Conservation (phyloP, 2,797 vertebrate genomes). For the Pipistrellus pipistrellus region DNA sequence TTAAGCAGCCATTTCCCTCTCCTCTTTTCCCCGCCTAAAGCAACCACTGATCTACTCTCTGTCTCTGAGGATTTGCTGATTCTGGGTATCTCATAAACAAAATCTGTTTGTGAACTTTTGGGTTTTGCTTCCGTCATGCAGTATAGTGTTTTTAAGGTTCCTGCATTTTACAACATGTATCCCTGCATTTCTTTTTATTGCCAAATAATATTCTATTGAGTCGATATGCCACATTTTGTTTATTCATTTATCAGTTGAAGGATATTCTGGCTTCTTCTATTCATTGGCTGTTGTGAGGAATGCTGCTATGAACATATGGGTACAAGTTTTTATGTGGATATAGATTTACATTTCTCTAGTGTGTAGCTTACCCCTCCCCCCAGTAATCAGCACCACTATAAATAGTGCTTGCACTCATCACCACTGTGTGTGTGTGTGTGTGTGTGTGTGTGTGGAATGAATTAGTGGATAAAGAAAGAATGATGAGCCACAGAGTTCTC, state of each 20-base stretch:
- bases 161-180: neutral
- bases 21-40: neutral
- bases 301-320: neutral
- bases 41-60: neutral
- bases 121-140: neutral
- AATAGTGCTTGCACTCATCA: neutral
- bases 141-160: neutral
- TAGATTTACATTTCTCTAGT: conserved; percentile 47
- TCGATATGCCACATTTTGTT: conserved; percentile 8
- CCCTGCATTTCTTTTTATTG: conserved; percentile 32
- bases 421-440: neutral
- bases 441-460: neutral
- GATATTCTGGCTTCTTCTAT: neutral
- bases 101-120: neutral
- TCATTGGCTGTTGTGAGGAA: conserved; percentile 14
- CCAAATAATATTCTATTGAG: neutral
- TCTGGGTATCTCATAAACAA: neutral
- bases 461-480: neutral
- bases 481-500: neutral
- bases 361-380: neutral
- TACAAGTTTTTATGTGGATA: conserved; percentile 10
- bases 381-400: neutral
- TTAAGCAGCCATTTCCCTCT: neutral
- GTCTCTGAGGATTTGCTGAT: neutral
- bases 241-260: neutral